Conservation (phyloP, 2,113 vertebrate genomes). For the Sander vitreus region DNA sequence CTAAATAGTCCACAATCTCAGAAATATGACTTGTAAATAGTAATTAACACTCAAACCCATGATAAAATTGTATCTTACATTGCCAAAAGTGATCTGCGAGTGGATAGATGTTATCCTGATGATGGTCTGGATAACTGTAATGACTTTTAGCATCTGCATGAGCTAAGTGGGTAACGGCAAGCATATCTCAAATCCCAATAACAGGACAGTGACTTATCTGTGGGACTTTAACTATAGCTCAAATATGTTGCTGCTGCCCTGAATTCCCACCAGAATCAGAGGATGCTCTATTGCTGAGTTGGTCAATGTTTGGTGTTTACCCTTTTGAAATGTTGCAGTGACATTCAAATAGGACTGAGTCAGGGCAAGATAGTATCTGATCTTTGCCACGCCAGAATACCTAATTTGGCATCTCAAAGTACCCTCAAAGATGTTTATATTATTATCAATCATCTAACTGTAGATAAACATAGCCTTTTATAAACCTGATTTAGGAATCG, state of each 20-base stretch:
- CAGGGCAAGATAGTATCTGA: background rate
- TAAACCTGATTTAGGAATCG: slow-evolving; percentile 1
- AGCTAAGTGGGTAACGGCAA: slow-evolving; percentile 72
- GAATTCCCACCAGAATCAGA: slow-evolving; percentile 32
- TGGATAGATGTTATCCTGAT: slow-evolving; percentile 33
- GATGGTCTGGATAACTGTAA: slow-evolving; percentile 44
- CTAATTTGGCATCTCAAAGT: slow-evolving; percentile 2
- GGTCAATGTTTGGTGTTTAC: slow-evolving; percentile 44
- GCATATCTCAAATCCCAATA: slow-evolving; percentile 55
- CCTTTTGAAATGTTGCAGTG: slow-evolving; percentile 31
- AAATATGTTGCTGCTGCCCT: slow-evolving; percentile 45
- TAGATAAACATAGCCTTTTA: slow-evolving; percentile 20
- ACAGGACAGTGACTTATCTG: slow-evolving; percentile 52
- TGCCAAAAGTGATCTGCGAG: slow-evolving; percentile 33
- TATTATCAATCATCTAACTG: background rate
- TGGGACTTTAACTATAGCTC: slow-evolving; percentile 55
- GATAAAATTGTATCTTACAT: slow-evolving; percentile 37
- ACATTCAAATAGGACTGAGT: slow-evolving; percentile 11
- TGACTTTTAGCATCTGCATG: slow-evolving; percentile 23
- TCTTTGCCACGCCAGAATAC: background rate
- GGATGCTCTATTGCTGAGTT: slow-evolving; percentile 35
- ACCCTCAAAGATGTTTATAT: background rate
- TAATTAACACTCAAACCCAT: slow-evolving; percentile 49
- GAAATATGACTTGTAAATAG: slow-evolving; percentile 64
- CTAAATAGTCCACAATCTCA: slow-evolving; percentile 44